Evolutionary conservation across 2,888 invertebrate genomes (phyloP).

Genomic region (Drosophila histrio): DNA sequence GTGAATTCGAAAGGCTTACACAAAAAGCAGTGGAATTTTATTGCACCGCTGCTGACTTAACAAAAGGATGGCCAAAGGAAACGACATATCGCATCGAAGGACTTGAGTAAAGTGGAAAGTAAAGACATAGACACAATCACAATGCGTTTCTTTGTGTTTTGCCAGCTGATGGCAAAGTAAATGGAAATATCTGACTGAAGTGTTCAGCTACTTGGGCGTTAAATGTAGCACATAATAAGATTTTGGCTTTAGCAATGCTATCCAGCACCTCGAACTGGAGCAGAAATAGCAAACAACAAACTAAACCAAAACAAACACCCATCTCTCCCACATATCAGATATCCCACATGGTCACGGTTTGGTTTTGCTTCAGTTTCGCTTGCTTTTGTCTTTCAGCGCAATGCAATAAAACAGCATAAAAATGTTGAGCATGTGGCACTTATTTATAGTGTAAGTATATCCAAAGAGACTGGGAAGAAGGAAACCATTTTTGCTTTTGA

Average conservation of each 20-base stretch:
- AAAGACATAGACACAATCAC: slow-evolving; percentile 27
- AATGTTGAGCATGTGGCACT: slow-evolving; percentile 74
- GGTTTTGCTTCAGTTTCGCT: slow-evolving; percentile 33
- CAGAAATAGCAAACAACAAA: slow-evolving; percentile 4
- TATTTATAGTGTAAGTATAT: slow-evolving; percentile 63
- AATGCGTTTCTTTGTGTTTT: slow-evolving; percentile 18
- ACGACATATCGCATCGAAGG: neutral
- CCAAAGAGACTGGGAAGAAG: neutral
- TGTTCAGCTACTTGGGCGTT: slow-evolving; percentile 67
- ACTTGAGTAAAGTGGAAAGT: slow-evolving; percentile 4
- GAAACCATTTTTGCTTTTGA: neutral
- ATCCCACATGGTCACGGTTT: slow-evolving; percentile 33
- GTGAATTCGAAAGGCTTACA: slow-evolving; percentile 58
- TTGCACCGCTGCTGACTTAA: slow-evolving; percentile 56
- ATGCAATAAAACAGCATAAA: slow-evolving; percentile 76
- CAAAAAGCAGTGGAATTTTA: slow-evolving; percentile 64
- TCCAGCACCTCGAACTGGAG: slow-evolving; percentile 2
- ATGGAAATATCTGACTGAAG: slow-evolving; percentile 43
- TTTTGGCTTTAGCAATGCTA: slow-evolving; percentile 42
- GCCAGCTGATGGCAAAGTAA: slow-evolving; percentile 39
- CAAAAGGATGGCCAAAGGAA: slow-evolving; percentile 41
- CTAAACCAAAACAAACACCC: slow-evolving; percentile 3
- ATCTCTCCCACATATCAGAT: slow-evolving; percentile 2
- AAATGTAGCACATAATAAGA: slow-evolving; percentile 77
- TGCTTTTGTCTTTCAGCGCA: slow-evolving; percentile 65